phyloP scores from a whole-genome alignment of 2,888 invertebrate species.

The Acleris sparsana region DNA sequence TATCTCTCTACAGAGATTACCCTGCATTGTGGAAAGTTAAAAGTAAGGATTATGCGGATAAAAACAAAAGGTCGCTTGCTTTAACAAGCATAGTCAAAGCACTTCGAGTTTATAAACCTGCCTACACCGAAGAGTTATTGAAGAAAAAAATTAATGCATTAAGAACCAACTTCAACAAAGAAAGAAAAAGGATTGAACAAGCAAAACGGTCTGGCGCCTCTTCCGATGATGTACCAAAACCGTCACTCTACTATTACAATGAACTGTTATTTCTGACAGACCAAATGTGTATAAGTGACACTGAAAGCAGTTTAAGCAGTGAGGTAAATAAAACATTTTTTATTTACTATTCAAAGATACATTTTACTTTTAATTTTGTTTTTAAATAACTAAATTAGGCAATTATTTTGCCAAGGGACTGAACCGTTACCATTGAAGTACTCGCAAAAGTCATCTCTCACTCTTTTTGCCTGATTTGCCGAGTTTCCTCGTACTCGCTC shows the following conservation, averaged over 20 bases:
- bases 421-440: constrained; percentile 37
- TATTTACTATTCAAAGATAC: constrained; percentile 33
- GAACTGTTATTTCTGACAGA: constrained; percentile 39
- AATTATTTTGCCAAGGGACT: constrained; percentile 37
- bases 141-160: constrained; percentile 38
- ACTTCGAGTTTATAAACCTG: too few species aligned
- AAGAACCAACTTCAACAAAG: constrained; percentile 31
- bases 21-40: constrained; percentile 18
- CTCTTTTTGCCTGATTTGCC: constrained; percentile 38
- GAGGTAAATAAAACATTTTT: constrained; percentile 38
- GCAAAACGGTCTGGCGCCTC: constrained; percentile 13
- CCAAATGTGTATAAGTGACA: constrained; percentile 40
- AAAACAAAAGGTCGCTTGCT: too few species aligned
- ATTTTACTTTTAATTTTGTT: constrained; percentile 28
- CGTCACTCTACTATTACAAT: constrained; percentile 31
- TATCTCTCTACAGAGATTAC: constrained; percentile 25
- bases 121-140: constrained; percentile 33
- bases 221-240: constrained; percentile 24
- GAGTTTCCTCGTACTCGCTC: constrained; percentile 39
- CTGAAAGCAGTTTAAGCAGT: constrained; percentile 40
- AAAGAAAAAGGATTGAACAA: constrained; percentile 38
- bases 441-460: constrained; percentile 39
- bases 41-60: too few species aligned
- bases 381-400: constrained; percentile 33
- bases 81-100: too few species aligned